Evolutionary conservation across 2,797 vertebrate species (phyloP), one percentile per base, ranked within the genome.

Genomic region (Neosilurus hyrtlii): DNA sequence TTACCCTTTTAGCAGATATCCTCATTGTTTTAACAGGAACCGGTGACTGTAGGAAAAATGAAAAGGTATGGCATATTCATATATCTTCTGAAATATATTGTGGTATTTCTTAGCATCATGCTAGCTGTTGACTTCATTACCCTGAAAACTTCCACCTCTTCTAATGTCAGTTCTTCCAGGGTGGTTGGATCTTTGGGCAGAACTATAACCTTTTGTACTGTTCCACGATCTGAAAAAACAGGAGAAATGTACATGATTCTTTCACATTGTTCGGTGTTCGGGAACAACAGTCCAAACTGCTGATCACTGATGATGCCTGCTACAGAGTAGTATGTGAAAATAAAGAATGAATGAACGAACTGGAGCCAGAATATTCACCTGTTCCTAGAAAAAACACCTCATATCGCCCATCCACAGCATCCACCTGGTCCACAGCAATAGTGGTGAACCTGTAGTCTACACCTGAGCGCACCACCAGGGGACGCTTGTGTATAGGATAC

Each of bases 361-460:
- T 71, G 37, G 22, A 57, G 35, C 51, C 12, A 10, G 15, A 12
- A n/a, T 51, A 65, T 89, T 91, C 87, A 96, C 95, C 96, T 89
- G 95, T 96, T 43, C 95, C 96, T 80, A 96, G 87, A 87, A 96
- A 96, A 61, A 96, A 94, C 84, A 96, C 95, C 88, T 96, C 94
- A 2, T 96, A 96, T 71, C 95, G 93, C 3, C 94, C 96, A 1
- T 96, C 96, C 68, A 95, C 95, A 0, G 95, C 95, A 4, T 96
- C 94, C 86, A 96, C 95, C 84, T 94, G 94, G 81, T 96, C 96
- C 88, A 96, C 95, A 54, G 94, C 95, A 75, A 96, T 86, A 66
- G 94, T 92, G 2, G 95, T 96, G 91, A 92, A 96, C n/a, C 94
- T 93, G 86, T 96, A 96, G 80, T 95, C 94, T 56, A 95, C 94